phyloP scores from a whole-genome alignment of 1,140 invertebrate species.

The Aphis craccivora region DNA sequence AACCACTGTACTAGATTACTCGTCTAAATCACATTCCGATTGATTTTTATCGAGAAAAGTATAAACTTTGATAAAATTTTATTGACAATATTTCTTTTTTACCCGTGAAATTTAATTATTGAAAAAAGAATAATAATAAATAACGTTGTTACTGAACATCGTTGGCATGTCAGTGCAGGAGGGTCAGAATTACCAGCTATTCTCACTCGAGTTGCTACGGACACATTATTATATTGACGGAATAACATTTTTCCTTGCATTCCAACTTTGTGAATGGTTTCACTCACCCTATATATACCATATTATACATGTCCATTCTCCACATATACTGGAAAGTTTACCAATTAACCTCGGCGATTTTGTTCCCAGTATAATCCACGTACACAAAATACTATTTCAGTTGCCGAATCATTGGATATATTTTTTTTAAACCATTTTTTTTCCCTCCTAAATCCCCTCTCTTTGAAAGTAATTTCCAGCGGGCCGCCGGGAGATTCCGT shows the following conservation, averaged over 20 bases:
- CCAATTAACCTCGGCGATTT: slow-evolving; percentile 23
- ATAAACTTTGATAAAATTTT: background rate
- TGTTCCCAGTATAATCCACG: background rate
- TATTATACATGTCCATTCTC: background rate
- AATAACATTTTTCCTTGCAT: background rate
- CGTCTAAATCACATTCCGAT: background rate
- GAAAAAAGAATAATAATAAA: background rate
- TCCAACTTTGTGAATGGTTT: background rate
- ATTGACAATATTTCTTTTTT: background rate
- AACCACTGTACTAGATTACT: background rate
- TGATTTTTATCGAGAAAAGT: background rate
- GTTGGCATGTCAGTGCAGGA: background rate
- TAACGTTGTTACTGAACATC: background rate
- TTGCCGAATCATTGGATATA: background rate
- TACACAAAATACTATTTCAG: background rate
- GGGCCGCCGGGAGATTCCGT: background rate
- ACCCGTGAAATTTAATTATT: background rate
- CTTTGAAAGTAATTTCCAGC: background rate
- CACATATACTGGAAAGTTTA: background rate
- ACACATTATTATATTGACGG: background rate
- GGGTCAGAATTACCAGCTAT: background rate
- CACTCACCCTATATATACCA: background rate
- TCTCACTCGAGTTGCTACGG: background rate
- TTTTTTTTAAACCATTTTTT: slow-evolving; percentile 17
- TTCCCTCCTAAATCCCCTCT: background rate